Base-by-base conservation (phyloP, 2,888 invertebrate species). In the Xanthorhoe designata region DNA sequence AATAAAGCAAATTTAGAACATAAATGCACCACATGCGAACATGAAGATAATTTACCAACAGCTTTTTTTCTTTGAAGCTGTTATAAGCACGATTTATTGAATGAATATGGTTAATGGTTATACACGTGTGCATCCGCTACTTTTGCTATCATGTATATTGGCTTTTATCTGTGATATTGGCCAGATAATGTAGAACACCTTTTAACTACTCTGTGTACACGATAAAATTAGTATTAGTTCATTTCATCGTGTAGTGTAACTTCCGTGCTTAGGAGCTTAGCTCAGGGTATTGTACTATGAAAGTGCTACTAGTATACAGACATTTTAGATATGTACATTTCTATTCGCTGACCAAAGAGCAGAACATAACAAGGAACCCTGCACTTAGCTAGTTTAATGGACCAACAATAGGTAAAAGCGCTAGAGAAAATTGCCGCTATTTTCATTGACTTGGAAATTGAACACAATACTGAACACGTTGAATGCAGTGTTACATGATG, bases 371-470 rank as follows among this genome's bases (percentile, higher is more conserved):
- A 45, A 51, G 51, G 38, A 58, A 53, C 59, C n/a, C n/a, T 45
- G 49, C 24, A 69, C 67, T 75, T 73, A 75, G 71, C 71, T 70
- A 70, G 69, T 71, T 71, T 74, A 78, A 77, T 77, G 65, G 71
- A 73, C 69, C 73, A 73, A 77, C 73, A 70, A 74, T 68, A 32
- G 47, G 68, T 64, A 64, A 66, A 71, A 71, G 64, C 58, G 61
- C 52, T 15, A 58, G 38, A 63, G 72, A 61, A 73, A 77, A 78
- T 72, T 71, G 71, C 66, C 69, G 65, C 75, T 72, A 77, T 79
- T 78, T 71, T 52, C 67, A 77, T 76, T 79, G 72, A 76, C 72
- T 74, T 76, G 78, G 75, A 71, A 78, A 81, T 79, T 83, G 76
- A 74, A 80, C 79, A 78, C 75, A 76, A 76, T 77, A 68, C 65